phyloP scores from a whole-genome alignment of 1,140 invertebrate species.

The Gonatopus flavifemur region DNA sequence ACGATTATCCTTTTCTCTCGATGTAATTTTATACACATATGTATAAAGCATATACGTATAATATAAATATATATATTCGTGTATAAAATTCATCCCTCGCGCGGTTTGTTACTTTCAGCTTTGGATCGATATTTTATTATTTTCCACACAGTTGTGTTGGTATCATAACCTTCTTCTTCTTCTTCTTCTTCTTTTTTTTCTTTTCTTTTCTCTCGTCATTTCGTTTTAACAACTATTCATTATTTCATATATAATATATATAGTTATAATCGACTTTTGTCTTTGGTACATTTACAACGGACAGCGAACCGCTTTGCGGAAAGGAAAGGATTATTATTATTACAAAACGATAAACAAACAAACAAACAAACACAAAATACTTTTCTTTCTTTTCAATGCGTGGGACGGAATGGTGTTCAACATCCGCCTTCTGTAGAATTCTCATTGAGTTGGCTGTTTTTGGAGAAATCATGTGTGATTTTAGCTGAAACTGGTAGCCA shows the following conservation, averaged over 20 bases:
- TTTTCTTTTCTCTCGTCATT: conserved; percentile 5
- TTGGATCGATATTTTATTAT: not conserved
- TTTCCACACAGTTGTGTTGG: not conserved
- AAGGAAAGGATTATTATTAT: no score
- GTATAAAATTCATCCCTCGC: not conserved
- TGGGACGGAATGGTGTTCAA: no score
- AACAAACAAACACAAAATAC: no score
- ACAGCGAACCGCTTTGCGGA: conserved; percentile 49
- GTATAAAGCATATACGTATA: not conserved
- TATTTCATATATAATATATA: not conserved
- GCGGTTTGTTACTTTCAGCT: conserved; percentile 1
- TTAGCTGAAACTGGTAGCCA: no score
- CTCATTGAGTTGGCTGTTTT: no score
- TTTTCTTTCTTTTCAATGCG: no score
- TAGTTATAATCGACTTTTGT: conserved; percentile 46
- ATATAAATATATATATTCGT: no score
- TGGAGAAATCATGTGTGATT: no score
- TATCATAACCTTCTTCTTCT: not conserved
- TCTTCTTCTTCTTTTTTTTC: not conserved
- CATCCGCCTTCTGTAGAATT: no score
- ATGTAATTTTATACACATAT: conserved; percentile 11
- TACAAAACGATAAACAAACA: no score
- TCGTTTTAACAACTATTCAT: conserved; percentile 8
- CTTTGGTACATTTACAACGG: conserved; percentile 56
- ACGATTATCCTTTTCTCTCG: conserved; percentile 30